Base-by-base conservation (phyloP, 2,888 invertebrate species). In the Trachelus troglodyta region DNA sequence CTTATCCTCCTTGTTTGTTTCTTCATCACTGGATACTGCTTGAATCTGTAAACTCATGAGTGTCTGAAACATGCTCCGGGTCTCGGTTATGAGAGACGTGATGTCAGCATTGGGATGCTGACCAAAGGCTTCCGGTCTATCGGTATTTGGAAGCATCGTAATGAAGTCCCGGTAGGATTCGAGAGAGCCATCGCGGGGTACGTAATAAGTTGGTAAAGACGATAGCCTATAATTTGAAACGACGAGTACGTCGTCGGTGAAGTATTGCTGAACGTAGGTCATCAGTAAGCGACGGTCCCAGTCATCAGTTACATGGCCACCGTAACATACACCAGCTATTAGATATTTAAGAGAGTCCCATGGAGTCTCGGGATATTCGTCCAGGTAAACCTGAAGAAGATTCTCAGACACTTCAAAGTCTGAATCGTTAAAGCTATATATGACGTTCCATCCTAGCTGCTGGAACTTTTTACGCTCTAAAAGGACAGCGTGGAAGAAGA, bases 101-200 rank as follows among this genome's bases (percentile, higher is more conserved):
- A 98, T 97, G 89, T 98, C 98, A 0, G 97, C 97, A 85, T 98
- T 97, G 3, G 96, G 94, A 92, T 98, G 97, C 89, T 98, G 97
- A 0, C 98, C 98, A 86, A 98, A 96, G 0, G 96, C 96, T 92
- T 97, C 97, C 0, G 98, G 97, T 83, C 95, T 95, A 90, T 98
- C 98, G 77, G 94, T 92, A 75, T 92, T 94, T 3, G 98, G 98
- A 85, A 97, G 92, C 88, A 96, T 93, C 83, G 95, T 94, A 82
- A 97, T 94, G 91, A 96, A 96, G 91, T 97, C 97, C 75, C 94
- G 94, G 92, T 97, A 97, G 9, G 96, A 95, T 86, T 95, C 94
- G 79, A 97, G 91, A 79, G 96, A 95, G 74, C 97, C 97, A 89
- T 97, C 97, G 73, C 94, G 93, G 0, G 98, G 98, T 81, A 98